Conservation (phyloP, 2,888 invertebrate species). For the Thereva unica region DNA sequence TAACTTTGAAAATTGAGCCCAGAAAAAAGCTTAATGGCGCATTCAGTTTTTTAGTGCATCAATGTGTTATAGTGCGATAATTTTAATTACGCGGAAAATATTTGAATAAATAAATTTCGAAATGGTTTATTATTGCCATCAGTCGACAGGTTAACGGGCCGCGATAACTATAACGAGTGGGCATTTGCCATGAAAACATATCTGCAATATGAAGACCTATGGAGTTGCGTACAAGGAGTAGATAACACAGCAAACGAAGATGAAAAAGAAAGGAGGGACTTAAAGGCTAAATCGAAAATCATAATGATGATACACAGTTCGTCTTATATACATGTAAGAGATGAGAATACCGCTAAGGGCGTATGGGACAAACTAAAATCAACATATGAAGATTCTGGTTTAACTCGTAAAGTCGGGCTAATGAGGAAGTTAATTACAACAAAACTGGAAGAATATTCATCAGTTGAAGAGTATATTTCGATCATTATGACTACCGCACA, state of each 20-base stretch:
- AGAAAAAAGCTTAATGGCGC: no score
- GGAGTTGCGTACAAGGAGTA: conserved; percentile 18
- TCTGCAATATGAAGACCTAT: conserved; percentile 32
- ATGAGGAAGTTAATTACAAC: no score
- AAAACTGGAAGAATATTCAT: no score
- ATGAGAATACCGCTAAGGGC: conserved; percentile 44
- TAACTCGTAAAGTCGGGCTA: no score
- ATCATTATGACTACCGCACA: no score
- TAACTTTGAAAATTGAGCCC: no score
- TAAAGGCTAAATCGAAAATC: conserved; percentile 33
- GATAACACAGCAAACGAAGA: conserved; percentile 3
- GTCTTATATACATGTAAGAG: conserved; percentile 46
- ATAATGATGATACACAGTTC: conserved; percentile 42
- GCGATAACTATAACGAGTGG: conserved; percentile 37
- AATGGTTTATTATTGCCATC: not conserved
- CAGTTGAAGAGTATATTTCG: no score
- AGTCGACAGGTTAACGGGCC: conserved; percentile 27
- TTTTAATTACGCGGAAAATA: no score
- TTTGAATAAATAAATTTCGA: no score
- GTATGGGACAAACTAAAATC: conserved; percentile 45
- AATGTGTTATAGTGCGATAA: no score
- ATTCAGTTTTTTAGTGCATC: no score
- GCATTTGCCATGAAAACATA: conserved; percentile 34
- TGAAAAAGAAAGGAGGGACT: conserved; percentile 13
- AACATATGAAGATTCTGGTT: conserved; percentile 47